phyloP scores from a whole-genome alignment of 2,888 invertebrate genomes.

The Netelia virgata region DNA sequence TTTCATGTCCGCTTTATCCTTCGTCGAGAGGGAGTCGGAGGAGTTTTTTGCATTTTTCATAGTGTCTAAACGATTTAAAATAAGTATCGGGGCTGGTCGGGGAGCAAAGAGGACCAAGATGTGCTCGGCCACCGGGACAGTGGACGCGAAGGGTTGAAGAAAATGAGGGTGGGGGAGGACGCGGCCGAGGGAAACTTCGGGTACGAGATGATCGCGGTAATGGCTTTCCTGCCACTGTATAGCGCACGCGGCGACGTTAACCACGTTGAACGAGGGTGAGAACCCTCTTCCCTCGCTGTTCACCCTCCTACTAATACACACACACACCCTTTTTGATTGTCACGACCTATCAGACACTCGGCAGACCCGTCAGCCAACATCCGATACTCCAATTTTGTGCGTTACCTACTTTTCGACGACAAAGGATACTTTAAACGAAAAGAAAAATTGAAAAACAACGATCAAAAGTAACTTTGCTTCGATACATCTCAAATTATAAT shows the following conservation, averaged over 20 bases:
- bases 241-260: neutral
- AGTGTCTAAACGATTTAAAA: constrained; percentile 48
- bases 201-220: constrained; percentile 44
- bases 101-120: constrained; percentile 9
- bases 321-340: constrained; percentile 5
- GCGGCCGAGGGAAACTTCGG: neutral
- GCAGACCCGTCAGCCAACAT: neutral
- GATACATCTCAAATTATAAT: no score
- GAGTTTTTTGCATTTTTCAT: constrained; percentile 24
- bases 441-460: neutral
- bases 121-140: constrained; percentile 6
- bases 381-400: constrained; percentile 4
- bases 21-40: neutral
- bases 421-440: constrained; percentile 19
- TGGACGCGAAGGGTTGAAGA: constrained; percentile 13
- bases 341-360: constrained; percentile 4
- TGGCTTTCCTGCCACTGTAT: constrained; percentile 33
- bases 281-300: constrained; percentile 6
- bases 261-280: constrained; percentile 30
- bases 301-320: neutral
- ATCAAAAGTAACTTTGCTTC: no score
- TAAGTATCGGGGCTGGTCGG: constrained; percentile 24
- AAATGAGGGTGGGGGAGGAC: neutral
- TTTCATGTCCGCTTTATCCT: neutral
- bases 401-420: neutral